Conservation (phyloP, 2,797 vertebrate species). For the Enteromius thamalakanensis region DNA sequence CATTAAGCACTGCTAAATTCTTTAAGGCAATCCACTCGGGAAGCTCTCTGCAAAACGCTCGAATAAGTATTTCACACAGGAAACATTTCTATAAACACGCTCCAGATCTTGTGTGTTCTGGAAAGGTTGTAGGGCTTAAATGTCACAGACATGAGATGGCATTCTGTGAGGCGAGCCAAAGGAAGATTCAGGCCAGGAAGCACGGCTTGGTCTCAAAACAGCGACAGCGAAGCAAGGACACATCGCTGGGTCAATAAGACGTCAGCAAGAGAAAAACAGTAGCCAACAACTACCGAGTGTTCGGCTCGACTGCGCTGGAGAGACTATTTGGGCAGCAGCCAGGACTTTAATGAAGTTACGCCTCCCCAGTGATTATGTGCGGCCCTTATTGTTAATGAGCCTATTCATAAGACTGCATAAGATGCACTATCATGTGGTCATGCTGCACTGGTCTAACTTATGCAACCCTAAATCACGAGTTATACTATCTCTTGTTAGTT, state of each 20-base stretch:
- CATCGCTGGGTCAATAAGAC: background rate
- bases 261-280: conserved; percentile 29
- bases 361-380: conserved; percentile 39
- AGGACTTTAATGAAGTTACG: conserved; percentile 47
- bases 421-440: conserved; percentile 24
- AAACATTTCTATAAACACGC: conserved; percentile 24
- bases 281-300: background rate
- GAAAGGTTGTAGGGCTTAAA: conserved; percentile 35
- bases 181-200: background rate
- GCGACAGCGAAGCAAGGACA: background rate
- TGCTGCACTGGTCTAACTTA: conserved; percentile 19
- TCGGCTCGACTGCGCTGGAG: conserved; percentile 15
- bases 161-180: background rate
- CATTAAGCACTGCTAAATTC: conserved; percentile 13
- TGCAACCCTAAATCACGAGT: conserved; percentile 14
- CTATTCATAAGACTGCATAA: conserved; percentile 42
- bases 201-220: background rate
- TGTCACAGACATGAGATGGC: conserved; percentile 26
- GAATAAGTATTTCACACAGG: conserved; percentile 35
- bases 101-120: conserved; percentile 19
- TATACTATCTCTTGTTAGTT: background rate
- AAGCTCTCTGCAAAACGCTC: background rate
- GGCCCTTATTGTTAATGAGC: conserved; percentile 39
- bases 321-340: conserved; percentile 35
- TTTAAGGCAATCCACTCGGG: conserved; percentile 14